Percentiles rank a stretch among this genome's conserved stretches.
Conservation (phyloP, 2,888 invertebrate species). For the Eupithecia abbreviata region DNA sequence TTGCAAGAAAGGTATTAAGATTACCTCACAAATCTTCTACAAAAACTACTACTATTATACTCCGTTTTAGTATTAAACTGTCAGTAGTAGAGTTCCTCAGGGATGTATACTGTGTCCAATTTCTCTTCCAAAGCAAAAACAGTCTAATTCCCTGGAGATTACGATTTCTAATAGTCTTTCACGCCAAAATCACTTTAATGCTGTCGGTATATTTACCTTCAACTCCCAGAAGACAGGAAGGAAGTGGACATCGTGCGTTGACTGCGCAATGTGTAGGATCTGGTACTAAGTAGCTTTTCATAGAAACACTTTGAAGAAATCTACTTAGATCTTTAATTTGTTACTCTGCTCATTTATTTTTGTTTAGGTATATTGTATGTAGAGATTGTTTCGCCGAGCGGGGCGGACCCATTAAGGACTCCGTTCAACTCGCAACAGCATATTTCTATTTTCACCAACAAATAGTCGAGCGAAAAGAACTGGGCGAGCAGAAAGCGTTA, state of each 20-base stretch:
- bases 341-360: neutral
- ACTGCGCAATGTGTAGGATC: conserved; percentile 54
- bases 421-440: too few relatives aligned
- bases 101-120: conserved; percentile 11
- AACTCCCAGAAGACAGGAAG: conserved; percentile 74
- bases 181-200: conserved; percentile 14
- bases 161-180: conserved; percentile 52
- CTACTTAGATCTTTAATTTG: neutral
- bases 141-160: conserved; percentile 33
- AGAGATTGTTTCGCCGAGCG: neutral
- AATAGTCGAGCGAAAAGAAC: too few relatives aligned
- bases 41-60: neutral
- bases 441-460: too few relatives aligned
- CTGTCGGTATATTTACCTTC: conserved; percentile 27
- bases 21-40: neutral
- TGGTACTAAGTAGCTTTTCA: neutral
- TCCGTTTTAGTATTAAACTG: neutral
- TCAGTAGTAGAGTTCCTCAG: conserved; percentile 22
- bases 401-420: too few relatives aligned
- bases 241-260: conserved; percentile 68
- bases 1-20: neutral
- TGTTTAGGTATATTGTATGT: neutral
- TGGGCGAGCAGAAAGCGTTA: too few relatives aligned
- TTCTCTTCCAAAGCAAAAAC: neutral
- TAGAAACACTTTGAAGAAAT: neutral